A percentile compares a stretch with the other conserved stretches of the same genome.
Evolutionary conservation across 1,140 invertebrate genomes (phyloP).

Genomic region (Philotrypesis tridentata): DNA sequence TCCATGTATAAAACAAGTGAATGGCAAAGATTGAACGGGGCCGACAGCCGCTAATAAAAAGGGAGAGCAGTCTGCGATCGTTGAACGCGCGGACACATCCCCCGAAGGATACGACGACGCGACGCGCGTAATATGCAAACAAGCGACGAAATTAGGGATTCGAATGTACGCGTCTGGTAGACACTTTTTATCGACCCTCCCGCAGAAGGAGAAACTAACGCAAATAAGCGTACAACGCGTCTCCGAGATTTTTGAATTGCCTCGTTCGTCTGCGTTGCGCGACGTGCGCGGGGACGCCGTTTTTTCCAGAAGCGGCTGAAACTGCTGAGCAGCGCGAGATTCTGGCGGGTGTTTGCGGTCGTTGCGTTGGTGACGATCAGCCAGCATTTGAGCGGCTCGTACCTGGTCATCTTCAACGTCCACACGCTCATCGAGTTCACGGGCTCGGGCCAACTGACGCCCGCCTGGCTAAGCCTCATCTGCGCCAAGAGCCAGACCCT

Average conservation of each 20-base stretch:
- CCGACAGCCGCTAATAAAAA: not conserved
- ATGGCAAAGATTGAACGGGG: not conserved
- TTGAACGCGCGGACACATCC: too few relatives aligned
- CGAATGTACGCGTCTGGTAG: too few relatives aligned
- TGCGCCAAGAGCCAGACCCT: constrained; percentile 85
- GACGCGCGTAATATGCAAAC: not conserved
- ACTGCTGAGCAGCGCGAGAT: constrained; percentile 55
- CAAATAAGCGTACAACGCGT: too few relatives aligned
- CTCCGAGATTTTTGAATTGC: too few relatives aligned
- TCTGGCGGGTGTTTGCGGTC: constrained; percentile 78
- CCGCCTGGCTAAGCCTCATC: constrained; percentile 79
- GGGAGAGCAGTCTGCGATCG: too few relatives aligned
- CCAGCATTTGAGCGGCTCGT: constrained; percentile 89
- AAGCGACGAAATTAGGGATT: not conserved
- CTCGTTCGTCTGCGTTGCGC: too few relatives aligned
- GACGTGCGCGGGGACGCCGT: too few relatives aligned
- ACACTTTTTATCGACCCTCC: not conserved
- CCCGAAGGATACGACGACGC: too few relatives aligned
- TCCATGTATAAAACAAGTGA: not conserved
- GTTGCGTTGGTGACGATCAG: constrained; percentile 84
- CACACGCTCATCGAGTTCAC: constrained; percentile 81
- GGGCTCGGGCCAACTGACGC: constrained; percentile 74
- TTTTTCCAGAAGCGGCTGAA: constrained; percentile 44
- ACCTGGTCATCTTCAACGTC: constrained; percentile 88
- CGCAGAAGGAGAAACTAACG: too few relatives aligned